Conservation (phyloP, 2,113 vertebrate genomes). For the Uropsilus gracilis region DNA sequence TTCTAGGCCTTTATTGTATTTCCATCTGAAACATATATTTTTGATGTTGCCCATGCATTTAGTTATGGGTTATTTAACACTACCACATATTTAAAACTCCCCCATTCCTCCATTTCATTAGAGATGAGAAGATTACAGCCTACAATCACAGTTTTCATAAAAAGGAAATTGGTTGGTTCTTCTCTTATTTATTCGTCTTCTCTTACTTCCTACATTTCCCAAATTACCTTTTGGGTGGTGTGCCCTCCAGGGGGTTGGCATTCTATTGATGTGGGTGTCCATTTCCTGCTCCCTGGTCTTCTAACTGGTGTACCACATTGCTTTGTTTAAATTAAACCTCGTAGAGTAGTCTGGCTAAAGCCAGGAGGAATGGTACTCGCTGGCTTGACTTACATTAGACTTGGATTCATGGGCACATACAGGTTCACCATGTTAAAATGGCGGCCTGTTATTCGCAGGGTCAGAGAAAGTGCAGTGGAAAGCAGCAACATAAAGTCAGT, state of each 20-base stretch:
- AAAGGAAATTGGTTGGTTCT: constrained; percentile 72
- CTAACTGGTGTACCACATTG: constrained; percentile 25
- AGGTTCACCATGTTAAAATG: constrained; percentile 48
- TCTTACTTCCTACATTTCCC: constrained; percentile 62
- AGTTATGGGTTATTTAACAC: constrained; percentile 58
- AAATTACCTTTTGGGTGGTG: constrained; percentile 64
- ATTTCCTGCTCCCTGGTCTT: constrained; percentile 57
- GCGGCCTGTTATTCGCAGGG: constrained; percentile 38
- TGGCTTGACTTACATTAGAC: constrained; percentile 6
- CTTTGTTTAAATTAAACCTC: constrained; percentile 63
- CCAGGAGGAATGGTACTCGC: not conserved
- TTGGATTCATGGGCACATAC: not conserved
- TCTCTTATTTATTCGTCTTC: constrained; percentile 70
- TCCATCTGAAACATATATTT: not conserved
- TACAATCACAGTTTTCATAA: constrained; percentile 58
- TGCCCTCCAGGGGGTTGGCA: constrained; percentile 46
- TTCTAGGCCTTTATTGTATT: not conserved
- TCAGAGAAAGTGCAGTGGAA: not conserved
- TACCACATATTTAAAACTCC: constrained; percentile 42
- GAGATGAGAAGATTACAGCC: constrained; percentile 58
- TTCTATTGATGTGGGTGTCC: constrained; percentile 69
- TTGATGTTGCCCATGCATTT: constrained; percentile 1
- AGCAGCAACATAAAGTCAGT: constrained; percentile 27
- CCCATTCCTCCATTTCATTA: constrained; percentile 47
- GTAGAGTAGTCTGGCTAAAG: constrained; percentile 14